phyloP scores from a whole-genome alignment of 2,888 invertebrate genomes.

The Incurvaria masculella region DNA sequence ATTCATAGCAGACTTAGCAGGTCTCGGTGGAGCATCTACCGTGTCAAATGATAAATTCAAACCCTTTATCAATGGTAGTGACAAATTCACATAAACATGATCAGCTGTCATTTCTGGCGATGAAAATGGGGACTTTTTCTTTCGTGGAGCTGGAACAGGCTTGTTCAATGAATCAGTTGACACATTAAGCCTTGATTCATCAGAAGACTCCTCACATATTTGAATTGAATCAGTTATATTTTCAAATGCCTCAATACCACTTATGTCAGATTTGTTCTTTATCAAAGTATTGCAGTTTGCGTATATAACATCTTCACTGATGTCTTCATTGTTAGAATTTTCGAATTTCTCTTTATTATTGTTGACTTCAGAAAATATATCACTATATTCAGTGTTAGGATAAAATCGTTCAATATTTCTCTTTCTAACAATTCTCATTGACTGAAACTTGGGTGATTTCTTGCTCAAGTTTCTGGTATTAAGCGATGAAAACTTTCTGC shows the following conservation, averaged over 20 bases:
- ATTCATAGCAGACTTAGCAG: slow-evolving; percentile 37
- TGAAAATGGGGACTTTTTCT: slow-evolving; percentile 34
- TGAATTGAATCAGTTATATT: slow-evolving; percentile 66
- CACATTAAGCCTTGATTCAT: slow-evolving; percentile 23
- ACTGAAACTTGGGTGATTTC: slow-evolving; percentile 41
- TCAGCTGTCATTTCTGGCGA: slow-evolving; percentile 43
- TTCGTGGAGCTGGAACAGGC: slow-evolving; percentile 59
- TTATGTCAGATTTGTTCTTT: slow-evolving; percentile 35
- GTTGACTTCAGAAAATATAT: slow-evolving; percentile 48
- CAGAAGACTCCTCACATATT: slow-evolving; percentile 54
- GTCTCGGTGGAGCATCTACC: slow-evolving; percentile 36
- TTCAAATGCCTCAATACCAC: slow-evolving; percentile 53
- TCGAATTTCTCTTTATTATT: slow-evolving; percentile 34
- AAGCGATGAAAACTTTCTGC: slow-evolving; percentile 43
- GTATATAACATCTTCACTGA: slow-evolving; percentile 35
- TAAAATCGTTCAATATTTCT: slow-evolving; percentile 50
- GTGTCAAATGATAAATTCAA: slow-evolving; percentile 28
- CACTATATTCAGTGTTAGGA: slow-evolving; percentile 47
- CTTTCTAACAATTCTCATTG: slow-evolving; percentile 46
- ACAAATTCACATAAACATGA: slow-evolving; percentile 58
- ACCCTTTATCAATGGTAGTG: slow-evolving; percentile 46
- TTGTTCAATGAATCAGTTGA: slow-evolving; percentile 51
- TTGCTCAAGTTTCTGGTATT: slow-evolving; percentile 38
- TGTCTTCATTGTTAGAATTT: slow-evolving; percentile 22
- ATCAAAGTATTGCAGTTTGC: slow-evolving; percentile 42